A percentile compares a stretch with the other conserved stretches of the same genome.
These are phyloP conservation scores for Ceriagrion tenellum DNA, from an alignment of 2,888 invertebrate species.

Conservation along the genomic window DNA sequence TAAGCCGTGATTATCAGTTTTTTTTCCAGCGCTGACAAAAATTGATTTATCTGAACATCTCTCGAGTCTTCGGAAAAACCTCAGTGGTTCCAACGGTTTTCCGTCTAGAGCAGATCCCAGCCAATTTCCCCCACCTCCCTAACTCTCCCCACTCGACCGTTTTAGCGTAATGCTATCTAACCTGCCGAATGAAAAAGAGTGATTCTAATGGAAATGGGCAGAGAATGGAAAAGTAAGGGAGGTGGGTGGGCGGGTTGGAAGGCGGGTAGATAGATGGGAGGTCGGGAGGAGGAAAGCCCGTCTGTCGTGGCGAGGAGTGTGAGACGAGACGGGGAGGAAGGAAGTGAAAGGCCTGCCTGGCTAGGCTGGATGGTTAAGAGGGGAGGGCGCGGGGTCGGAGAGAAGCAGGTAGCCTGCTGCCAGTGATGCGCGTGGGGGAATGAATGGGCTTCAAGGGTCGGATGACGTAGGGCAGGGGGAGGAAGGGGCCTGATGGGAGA, in stretches of 20 bases:
- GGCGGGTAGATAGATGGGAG: neutral
- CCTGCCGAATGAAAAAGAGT: slow-evolving; percentile 12
- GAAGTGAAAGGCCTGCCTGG: neutral
- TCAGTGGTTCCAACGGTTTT: neutral
- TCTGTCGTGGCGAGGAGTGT: too few species aligned
- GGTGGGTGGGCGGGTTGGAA: neutral
- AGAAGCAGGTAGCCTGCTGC: neutral
- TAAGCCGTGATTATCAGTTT: neutral
- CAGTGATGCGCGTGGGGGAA: slow-evolving; percentile 5
- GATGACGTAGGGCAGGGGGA: neutral
- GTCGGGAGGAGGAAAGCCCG: neutral
- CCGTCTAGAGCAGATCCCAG: neutral
- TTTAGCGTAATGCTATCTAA: neutral
- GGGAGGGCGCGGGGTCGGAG: neutral
- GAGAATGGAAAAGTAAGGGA: slow-evolving; percentile 6
- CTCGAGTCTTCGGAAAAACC: neutral
- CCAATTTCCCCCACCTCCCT: neutral
- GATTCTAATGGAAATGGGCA: slow-evolving; percentile 4
- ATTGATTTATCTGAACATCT: neutral
- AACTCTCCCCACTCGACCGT: neutral
- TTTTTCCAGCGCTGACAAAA: neutral
- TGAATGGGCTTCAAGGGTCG: neutral
- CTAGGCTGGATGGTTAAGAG: neutral
- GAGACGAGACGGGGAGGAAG: too few species aligned
- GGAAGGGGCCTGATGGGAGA: neutral